Evolutionary conservation across 2,797 vertebrate species (phyloP).

Genomic region (Poliocrania exsul): DNA sequence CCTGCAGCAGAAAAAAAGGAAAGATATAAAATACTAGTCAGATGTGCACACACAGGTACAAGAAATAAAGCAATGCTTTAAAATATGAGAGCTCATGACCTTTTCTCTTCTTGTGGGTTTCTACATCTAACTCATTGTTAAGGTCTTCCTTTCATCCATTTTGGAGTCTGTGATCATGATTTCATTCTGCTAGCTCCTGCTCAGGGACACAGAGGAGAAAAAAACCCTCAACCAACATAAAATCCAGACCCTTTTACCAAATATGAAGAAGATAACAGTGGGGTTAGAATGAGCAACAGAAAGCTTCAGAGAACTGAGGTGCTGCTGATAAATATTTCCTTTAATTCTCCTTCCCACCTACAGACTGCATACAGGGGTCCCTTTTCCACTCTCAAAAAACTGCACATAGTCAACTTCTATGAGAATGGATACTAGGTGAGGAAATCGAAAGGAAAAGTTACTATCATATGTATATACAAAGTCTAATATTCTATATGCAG

Average conservation of each 20-base stretch:
- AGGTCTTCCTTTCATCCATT: not conserved
- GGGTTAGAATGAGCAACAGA: not conserved
- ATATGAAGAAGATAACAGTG: not conserved
- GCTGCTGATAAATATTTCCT: not conserved
- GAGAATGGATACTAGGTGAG: not conserved
- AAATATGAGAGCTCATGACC: not conserved
- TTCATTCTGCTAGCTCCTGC: not conserved
- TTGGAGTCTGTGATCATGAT: not conserved
- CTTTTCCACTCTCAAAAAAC: not conserved
- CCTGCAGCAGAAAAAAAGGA: not conserved
- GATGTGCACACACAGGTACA: not conserved
- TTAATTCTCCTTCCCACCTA: not conserved
- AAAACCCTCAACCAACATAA: not conserved
- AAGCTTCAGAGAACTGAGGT: not conserved
- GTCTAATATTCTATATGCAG: not conserved
- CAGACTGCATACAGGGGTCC: not conserved
- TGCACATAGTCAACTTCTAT: not conserved
- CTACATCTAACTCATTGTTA: not conserved
- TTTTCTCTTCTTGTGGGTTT: not conserved
- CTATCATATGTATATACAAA: not conserved
- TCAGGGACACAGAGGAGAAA: not conserved
- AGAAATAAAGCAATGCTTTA: not conserved
- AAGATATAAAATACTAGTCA: not conserved
- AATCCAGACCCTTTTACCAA: not conserved
- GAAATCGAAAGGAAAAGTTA: not conserved